These are phyloP conservation scores for Drosophila pandora DNA, from an alignment of 1,140 invertebrate species.

Conservation along the genomic window DNA sequence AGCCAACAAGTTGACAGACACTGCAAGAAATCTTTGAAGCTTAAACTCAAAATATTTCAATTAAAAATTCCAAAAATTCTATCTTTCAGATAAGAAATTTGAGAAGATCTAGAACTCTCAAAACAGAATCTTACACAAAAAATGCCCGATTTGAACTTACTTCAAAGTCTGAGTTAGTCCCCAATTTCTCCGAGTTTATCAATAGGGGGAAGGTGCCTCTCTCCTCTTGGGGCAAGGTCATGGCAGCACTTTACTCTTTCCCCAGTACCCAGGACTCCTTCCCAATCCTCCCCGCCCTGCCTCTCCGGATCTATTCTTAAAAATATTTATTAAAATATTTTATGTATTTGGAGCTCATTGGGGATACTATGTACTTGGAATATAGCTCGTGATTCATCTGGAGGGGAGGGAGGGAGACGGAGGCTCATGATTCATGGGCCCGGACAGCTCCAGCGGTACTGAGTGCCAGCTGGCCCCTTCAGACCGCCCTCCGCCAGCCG, in stretches of 20 bases:
- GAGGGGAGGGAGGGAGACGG: background rate
- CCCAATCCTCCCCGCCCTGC: no score
- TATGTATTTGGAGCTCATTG: background rate
- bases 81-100: no score
- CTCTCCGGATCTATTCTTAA: background rate
- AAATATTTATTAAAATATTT: background rate
- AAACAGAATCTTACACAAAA: no score
- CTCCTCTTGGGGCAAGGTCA: conserved; percentile 15
- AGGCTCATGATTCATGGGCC: conserved; percentile 65
- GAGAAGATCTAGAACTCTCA: no score
- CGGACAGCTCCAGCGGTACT: conserved; percentile 38
- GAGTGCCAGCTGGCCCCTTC: background rate
- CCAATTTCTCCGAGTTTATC: conserved; percentile 14
- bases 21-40: no score
- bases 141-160: no score
- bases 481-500: background rate
- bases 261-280: no score
- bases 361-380: background rate
- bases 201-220: background rate
- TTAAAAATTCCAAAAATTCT: no score
- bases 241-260: no score
- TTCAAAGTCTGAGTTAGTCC: no score
- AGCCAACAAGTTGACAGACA: no score
- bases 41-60: no score
- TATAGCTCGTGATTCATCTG: conserved; percentile 19